Base-by-base conservation (phyloP, 2,888 invertebrate species). In the Hermaeophaga mercurialis region DNA sequence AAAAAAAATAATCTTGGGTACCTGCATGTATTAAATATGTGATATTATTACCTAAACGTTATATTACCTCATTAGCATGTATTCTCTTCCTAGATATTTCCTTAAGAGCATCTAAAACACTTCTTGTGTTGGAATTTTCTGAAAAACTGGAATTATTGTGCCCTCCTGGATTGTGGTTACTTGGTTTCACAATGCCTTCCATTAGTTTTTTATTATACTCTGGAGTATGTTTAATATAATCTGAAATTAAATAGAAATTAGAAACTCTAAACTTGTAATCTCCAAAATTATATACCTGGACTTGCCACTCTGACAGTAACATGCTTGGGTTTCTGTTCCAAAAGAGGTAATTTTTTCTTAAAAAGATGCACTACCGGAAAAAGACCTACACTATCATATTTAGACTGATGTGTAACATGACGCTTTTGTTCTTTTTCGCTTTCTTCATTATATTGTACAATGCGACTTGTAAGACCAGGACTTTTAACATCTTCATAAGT, bases 11-110 rank as follows among this genome's bases (percentile, higher is more conserved):
- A n/a, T n/a, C n/a, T n/a, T n/a, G n/a, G n/a, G n/a, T n/a, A n/a
- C n/a, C n/a, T n/a, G n/a, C n/a, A n/a, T n/a, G n/a, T n/a, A n/a
- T n/a, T n/a, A n/a, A n/a, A n/a, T n/a, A n/a, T n/a, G n/a, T n/a
- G n/a, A n/a, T n/a, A n/a, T n/a, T n/a, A n/a, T n/a, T n/a, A n/a
- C n/a, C n/a, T n/a, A n/a, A n/a, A n/a, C n/a, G n/a, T 22, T 26
- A 8, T 26, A 60, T 62, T 64, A 74, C 74, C 56, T 73, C 81
- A 62, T 74, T 78, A 34, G 78, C 76, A 63, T 81, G 81, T 19
- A 83, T 82, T 26, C 83, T 74, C 68, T 83, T 83, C 17, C 82
- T 73, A 1, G 83, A 83, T 45, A 83, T 82, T 70, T 83, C 83
- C 61, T 81, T 82, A 0, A 83, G 67, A 9, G 81, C 83, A 67